phyloP scores from a whole-genome alignment of 2,888 invertebrate genomes.

The Polydrusus pterygomalis region DNA sequence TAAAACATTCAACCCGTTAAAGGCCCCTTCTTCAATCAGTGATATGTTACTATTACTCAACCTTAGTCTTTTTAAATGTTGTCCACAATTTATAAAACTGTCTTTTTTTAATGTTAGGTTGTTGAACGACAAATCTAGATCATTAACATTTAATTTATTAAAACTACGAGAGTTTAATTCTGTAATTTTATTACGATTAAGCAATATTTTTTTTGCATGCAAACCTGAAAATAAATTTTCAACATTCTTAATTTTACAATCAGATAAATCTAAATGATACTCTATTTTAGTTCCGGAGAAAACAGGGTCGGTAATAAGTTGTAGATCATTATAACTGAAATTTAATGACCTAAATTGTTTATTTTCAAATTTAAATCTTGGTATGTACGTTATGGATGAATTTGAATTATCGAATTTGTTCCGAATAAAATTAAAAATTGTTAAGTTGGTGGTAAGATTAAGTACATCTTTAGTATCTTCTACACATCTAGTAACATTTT shows the following conservation, averaged over 20 bases:
- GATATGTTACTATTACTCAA: slow-evolving; percentile 3
- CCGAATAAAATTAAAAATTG: no score
- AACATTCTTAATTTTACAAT: slow-evolving; percentile 5
- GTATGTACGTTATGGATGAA: no score
- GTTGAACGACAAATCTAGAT: no score
- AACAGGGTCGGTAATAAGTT: neutral
- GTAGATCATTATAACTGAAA: no score
- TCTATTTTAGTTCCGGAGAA: neutral
- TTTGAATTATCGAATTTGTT: no score
- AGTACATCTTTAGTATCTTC: no score
- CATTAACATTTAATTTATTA: no score
- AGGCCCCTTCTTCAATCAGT: neutral
- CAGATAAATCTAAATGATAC: neutral
- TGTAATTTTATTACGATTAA: neutral
- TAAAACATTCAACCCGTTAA: neutral
- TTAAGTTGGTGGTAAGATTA: no score
- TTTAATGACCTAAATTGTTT: no score
- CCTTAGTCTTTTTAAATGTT: neutral
- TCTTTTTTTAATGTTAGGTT: no score
- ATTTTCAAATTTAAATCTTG: no score
- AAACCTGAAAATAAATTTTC: neutral
- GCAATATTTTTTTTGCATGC: neutral
- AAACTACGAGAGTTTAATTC: neutral
- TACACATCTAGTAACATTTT: no score
- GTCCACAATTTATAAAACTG: neutral